Evolutionary conservation across 2,888 invertebrate species (phyloP).

Genomic region (Anticlea derivata): DNA sequence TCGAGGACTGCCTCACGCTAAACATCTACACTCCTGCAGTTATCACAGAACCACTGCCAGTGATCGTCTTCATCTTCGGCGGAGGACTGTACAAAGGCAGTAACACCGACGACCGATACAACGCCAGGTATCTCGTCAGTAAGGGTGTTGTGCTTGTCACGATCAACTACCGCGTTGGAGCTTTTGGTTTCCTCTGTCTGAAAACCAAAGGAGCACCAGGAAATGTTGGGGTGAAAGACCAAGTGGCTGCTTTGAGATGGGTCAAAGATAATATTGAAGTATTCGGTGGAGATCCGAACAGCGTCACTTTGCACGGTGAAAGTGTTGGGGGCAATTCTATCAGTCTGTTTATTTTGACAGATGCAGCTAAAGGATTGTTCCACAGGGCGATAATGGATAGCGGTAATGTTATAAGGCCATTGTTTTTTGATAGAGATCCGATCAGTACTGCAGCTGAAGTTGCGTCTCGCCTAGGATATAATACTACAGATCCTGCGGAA

Average conservation of each 20-base stretch:
- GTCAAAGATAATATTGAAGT: constrained; percentile 51
- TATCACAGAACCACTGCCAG: constrained; percentile 42
- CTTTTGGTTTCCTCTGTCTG: constrained; percentile 56
- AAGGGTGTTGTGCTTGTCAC: constrained; percentile 54
- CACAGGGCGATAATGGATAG: constrained; percentile 52
- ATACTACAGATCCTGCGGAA: constrained; percentile 42
- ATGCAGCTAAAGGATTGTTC: constrained; percentile 49
- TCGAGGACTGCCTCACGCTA: constrained; percentile 54
- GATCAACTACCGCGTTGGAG: constrained; percentile 55
- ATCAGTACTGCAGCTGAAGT: constrained; percentile 38
- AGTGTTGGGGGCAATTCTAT: constrained; percentile 52
- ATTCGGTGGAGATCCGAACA: constrained; percentile 57
- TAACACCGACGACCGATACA: constrained; percentile 45
- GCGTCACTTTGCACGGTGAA: constrained; percentile 56
- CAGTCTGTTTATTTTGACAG: constrained; percentile 46
- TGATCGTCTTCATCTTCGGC: constrained; percentile 55
- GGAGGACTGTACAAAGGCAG: constrained; percentile 51
- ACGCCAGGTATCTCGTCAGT: constrained; percentile 50
- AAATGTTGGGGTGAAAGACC: constrained; percentile 57
- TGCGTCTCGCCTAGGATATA: constrained; percentile 42
- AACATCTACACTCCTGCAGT: constrained; percentile 62
- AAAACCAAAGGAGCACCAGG: constrained; percentile 52
- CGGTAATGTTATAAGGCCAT: constrained; percentile 44
- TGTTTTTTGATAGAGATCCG: constrained; percentile 41
- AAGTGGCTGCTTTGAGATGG: constrained; percentile 58